Percentiles rank a stretch among this genome's conserved stretches.
These are phyloP conservation scores for Hypsibius dujardini DNA, from an alignment of 1,140 invertebrate species.

Conservation along the genomic window DNA sequence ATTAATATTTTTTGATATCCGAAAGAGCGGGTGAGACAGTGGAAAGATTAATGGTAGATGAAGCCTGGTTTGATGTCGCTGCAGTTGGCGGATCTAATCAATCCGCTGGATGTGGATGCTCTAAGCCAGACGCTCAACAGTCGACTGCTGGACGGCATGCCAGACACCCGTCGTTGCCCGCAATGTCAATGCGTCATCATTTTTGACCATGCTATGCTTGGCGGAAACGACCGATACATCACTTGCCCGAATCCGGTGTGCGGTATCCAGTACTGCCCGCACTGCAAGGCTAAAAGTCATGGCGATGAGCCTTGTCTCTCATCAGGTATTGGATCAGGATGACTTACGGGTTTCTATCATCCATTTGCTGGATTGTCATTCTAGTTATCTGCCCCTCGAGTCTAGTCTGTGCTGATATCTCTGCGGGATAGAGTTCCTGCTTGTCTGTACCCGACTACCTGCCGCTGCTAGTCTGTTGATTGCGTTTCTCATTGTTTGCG, in stretches of 20 bases:
- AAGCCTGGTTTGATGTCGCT: background rate
- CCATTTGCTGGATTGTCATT: too few relatives aligned
- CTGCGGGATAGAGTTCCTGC: background rate
- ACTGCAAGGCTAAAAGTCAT: background rate
- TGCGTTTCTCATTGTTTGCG: background rate
- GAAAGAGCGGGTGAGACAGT: background rate
- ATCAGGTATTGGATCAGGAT: too few relatives aligned
- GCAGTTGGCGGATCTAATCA: background rate
- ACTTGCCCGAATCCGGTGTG: background rate
- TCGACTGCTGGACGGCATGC: background rate
- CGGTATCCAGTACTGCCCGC: background rate
- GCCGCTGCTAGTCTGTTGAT: background rate
- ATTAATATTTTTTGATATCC: too few relatives aligned
- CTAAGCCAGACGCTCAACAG: background rate
- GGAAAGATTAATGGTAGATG: background rate
- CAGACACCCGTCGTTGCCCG: background rate
- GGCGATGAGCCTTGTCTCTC: background rate
- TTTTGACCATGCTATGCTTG: background rate
- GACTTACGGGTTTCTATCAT: too few relatives aligned
- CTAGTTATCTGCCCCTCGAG: too few relatives aligned
- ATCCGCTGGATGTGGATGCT: background rate
- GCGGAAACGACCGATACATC: background rate
- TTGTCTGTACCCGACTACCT: background rate
- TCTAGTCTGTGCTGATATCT: too few relatives aligned
- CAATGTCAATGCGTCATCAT: background rate